Conservation (phyloP, 2,797 vertebrate genomes). For the Arnoldichthys spilopterus region DNA sequence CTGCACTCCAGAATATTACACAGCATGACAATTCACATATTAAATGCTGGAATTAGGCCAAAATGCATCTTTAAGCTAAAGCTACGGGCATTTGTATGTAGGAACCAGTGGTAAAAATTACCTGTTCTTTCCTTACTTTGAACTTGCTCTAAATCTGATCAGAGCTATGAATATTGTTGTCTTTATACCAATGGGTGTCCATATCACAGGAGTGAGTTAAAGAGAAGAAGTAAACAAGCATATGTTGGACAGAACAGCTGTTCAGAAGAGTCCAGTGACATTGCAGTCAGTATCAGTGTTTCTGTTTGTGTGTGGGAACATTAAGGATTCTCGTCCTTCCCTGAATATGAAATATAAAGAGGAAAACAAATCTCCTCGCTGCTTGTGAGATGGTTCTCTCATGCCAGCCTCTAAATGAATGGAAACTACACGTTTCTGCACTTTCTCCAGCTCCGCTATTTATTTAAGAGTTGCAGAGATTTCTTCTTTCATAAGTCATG, state of each 20-base stretch:
- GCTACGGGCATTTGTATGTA: neutral
- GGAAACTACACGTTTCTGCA: neutral
- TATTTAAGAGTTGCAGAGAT: slow-evolving; percentile 32
- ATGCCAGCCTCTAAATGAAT: slow-evolving; percentile 23
- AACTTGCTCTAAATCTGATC: neutral
- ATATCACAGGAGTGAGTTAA: too few relatives aligned
- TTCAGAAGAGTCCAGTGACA: too few relatives aligned
- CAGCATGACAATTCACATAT: too few relatives aligned
- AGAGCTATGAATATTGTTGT: too few relatives aligned
- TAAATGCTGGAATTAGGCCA: too few relatives aligned
- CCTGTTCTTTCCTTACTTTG: neutral
- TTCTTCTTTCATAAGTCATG: slow-evolving; percentile 21
- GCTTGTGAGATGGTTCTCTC: neutral
- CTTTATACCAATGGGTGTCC: too few relatives aligned
- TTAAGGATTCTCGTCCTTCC: neutral
- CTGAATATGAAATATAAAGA: neutral
- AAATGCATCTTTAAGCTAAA: neutral
- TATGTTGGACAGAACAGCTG: too few relatives aligned
- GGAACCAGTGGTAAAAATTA: too few relatives aligned
- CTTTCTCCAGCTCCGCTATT: neutral
- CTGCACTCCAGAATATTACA: too few relatives aligned
- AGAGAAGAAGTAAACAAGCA: too few relatives aligned
- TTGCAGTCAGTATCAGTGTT: neutral
- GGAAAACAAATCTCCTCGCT: neutral
- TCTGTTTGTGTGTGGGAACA: neutral